Base-by-base conservation (phyloP, 2,888 invertebrate species). In the Nemotelus pantherinus region DNA sequence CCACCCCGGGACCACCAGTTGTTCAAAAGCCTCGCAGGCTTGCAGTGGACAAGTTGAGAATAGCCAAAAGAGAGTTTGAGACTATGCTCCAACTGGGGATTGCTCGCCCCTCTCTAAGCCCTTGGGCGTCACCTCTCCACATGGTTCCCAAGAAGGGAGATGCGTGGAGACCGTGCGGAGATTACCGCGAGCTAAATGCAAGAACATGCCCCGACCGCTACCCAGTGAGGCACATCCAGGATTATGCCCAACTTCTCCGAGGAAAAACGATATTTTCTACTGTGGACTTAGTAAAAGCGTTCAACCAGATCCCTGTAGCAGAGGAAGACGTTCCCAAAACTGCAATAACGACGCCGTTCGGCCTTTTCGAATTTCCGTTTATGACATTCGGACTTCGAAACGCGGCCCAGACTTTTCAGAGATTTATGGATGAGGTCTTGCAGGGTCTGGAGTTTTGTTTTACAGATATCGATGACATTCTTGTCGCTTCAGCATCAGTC, bases 401-500 rank as follows among this genome's bases (percentile, higher is more conserved):
- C 53, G 53, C 53, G 9, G 53, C 53, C 5, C 53, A 50, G 53
- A 50, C 71, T 2, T 79, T 79, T 74, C 79, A 78, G 39, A 50
- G 77, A 9, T 78, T 78, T 44, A 77, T 78, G 76, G 25, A 57
- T 58, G 6, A 65, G 5, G 43, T 65, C 43, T 7, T 7, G 4
- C n/a, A 43, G 43, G 75, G 63, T n/a, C 58, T 79, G 2, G 53
- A 79, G 7, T 81, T 78, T 63, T 78, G 76, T 0, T 80, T 75
- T 64, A 58, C 71, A 2, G 83, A 83, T 65, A 65, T 65, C 3
- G 65, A 65, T n/a, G n/a, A n/a, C n/a, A n/a, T n/a, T n/a, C n/a
- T n/a, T n/a, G n/a, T n/a, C n/a, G n/a, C n/a, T n/a, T n/a, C n/a
- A n/a, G n/a, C n/a, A n/a, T n/a, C n/a, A n/a, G n/a, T n/a, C n/a